A percentile compares a stretch with the other conserved stretches of the same genome.
These are phyloP conservation scores for Falco cherrug DNA, from an alignment of 2,797 vertebrate species.

Conservation along the genomic window DNA sequence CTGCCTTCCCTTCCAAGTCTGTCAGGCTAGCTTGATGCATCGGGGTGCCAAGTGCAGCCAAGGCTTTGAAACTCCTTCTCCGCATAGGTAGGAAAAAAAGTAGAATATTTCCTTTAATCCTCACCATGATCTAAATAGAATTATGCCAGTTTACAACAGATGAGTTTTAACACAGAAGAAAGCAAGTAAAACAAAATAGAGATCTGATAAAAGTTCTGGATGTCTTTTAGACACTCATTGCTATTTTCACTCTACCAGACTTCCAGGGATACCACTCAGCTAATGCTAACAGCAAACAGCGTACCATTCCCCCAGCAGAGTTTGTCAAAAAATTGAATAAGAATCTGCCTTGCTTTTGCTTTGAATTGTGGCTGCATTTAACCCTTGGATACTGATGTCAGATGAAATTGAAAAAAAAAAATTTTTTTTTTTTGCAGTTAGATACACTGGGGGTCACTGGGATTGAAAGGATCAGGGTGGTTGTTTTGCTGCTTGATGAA, in stretches of 20 bases:
- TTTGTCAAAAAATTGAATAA: not conserved
- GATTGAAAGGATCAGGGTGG: not conserved
- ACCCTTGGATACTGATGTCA: not conserved
- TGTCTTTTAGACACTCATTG: not conserved
- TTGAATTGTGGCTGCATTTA: not conserved
- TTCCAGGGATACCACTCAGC: not conserved
- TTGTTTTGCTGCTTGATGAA: slow-evolving; percentile 27
- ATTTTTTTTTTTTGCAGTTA: not conserved
- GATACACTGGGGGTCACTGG: not conserved
- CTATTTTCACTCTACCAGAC: not conserved
- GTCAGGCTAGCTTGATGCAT: fast-evolving
- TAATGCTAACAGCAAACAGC: not conserved
- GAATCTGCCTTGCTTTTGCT: not conserved
- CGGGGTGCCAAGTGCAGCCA: fast-evolving
- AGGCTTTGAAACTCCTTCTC: not conserved
- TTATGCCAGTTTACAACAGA: not conserved
- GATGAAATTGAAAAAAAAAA: not conserved
- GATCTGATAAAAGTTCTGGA: not conserved
- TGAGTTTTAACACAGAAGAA: not conserved
- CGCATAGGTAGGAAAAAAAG: not conserved
- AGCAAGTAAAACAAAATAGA: not conserved
- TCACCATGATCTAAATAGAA: not conserved
- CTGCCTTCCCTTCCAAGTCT: not conserved
- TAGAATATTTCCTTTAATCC: not conserved
- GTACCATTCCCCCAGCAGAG: not conserved